phyloP scores from a whole-genome alignment of 2,113 vertebrate species.

The Lagenorhynchus albirostris region DNA sequence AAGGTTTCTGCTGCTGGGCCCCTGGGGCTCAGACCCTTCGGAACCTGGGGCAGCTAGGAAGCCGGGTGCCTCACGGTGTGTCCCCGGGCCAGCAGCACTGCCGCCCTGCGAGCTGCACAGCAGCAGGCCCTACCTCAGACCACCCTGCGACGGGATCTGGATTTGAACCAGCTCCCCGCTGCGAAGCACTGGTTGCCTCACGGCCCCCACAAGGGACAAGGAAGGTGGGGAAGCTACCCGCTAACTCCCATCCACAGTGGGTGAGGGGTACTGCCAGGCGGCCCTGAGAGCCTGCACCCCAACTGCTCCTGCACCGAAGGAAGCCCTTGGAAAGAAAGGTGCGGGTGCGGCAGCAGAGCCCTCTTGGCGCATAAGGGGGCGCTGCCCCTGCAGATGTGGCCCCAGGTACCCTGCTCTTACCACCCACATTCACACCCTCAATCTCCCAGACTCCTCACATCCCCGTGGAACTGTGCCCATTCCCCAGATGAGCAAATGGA shows the following conservation, averaged over 20 bases:
- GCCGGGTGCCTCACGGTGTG: neutral
- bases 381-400: fast-evolving
- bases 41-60: neutral
- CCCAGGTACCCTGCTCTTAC: neutral
- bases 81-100: fast-evolving
- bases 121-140: neutral
- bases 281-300: neutral
- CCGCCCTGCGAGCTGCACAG: neutral
- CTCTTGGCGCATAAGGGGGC: fast-evolving
- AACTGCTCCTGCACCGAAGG: neutral
- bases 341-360: fast-evolving
- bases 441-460: neutral
- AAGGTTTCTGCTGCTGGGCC: neutral
- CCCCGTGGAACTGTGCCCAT: neutral
- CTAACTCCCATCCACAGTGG: too few relatives aligned
- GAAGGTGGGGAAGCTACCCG: fast-evolving
- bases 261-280: fast-evolving
- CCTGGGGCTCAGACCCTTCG: neutral
- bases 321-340: neutral
- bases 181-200: neutral
- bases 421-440: neutral
- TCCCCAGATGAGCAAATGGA: neutral
- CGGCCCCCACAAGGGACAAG: neutral
- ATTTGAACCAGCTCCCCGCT: neutral
- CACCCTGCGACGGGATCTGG: neutral